Percentiles rank a stretch among this genome's conserved stretches.
Conservation (phyloP, 1,140 invertebrate species). For the Drosophila funebris region DNA sequence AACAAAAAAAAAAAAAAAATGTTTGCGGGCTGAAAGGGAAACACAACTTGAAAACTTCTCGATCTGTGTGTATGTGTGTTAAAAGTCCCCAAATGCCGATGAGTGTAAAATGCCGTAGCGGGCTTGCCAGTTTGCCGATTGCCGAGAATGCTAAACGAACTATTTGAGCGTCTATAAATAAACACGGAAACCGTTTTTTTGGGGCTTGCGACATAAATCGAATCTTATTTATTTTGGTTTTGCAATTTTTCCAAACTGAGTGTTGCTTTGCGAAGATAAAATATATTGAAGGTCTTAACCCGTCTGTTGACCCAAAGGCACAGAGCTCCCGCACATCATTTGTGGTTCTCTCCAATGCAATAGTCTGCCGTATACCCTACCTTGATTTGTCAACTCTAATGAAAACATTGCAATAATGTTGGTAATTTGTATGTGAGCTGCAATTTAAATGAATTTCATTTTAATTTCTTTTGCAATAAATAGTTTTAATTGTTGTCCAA, state of each 20-base stretch:
- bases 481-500: not conserved
- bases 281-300: conserved; percentile 72
- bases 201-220: conserved; percentile 69
- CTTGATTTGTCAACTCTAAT: not conserved
- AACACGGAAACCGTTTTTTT: conserved; percentile 63
- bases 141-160: conserved; percentile 55
- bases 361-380: conserved; percentile 10
- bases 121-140: not conserved
- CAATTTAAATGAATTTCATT: not conserved
- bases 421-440: too few relatives aligned
- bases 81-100: conserved; percentile 36
- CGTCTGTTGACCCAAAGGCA: conserved; percentile 42
- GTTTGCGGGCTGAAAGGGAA: conserved; percentile 63
- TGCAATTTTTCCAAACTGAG: conserved; percentile 68
- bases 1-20: conserved; percentile 45
- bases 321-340: conserved; percentile 42
- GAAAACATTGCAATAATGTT: too few relatives aligned
- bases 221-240: conserved; percentile 81
- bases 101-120: not conserved
- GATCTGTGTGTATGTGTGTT: conserved; percentile 35
- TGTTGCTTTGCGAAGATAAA: conserved; percentile 74
- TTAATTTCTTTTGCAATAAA: not conserved
- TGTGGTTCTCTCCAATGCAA: conserved; percentile 43
- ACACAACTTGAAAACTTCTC: conserved; percentile 32
- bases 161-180: conserved; percentile 78